Base-by-base conservation (phyloP, 2,888 invertebrate species). In the Cryptocheilus praepositus region DNA sequence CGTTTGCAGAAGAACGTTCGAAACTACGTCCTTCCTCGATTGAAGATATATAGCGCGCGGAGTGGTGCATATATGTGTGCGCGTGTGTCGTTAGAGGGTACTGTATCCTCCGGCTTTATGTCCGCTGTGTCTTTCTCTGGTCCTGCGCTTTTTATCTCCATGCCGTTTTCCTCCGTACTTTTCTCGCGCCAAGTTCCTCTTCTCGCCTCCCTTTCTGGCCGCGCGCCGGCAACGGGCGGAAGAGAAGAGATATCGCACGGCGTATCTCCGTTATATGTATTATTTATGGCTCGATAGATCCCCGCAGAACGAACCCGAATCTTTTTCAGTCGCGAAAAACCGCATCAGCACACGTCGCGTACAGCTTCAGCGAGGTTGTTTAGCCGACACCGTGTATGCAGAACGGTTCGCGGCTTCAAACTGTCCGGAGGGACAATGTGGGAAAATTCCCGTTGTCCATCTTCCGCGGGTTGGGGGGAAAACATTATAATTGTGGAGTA, bases 341-440 rank as follows among this genome's bases (percentile, higher is more conserved):
- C 53, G 53, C 25, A 53, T 22, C n/a, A 22, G 3, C 3, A 4
- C 36, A 11, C 36, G 36, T 36, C 36, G 36, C 36, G 36, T 11
- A 36, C 36, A 36, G 7, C 36, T 36, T 36, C 36, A 11, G 4
- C 7, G 13, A 19, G 67, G 73, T 77, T 74, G 77, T 80, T 77
- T 80, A 80, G 77, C 79, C 76, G 71, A 71, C 70, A 65, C 65
- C 19, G 73, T 67, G 54, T 74, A 80, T 73, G 79, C 70, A 72
- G 76, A 79, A 58, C 66, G 63, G 64, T 49, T 49, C 55, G 62
- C 53, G 56, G 62, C 54, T 61, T 65, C 61, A 44, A 68, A 68
- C 68, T 58, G 54, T 36, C 25, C 56, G 49, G 15, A 51, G 61
- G 36, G 54, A 68, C 61, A 57, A 64, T 53, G 56, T 28, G 15